Evolutionary conservation across 1,140 invertebrate species (phyloP), one percentile per base, ranked within the genome.

Genomic region (Cotesia vestalis): DNA sequence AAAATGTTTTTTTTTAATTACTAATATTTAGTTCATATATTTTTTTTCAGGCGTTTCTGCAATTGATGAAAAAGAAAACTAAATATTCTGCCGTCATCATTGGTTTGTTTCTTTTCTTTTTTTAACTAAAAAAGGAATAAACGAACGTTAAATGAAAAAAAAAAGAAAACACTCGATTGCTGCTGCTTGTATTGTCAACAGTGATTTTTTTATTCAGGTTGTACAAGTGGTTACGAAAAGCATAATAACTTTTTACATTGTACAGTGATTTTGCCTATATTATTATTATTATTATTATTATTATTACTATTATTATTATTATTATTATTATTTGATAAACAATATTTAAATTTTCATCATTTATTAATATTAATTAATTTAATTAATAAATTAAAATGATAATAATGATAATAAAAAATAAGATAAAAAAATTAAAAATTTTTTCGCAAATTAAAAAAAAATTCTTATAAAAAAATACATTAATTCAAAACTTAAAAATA

Each of bases 181-280:
- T 46, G 40, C 40, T 46, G 40, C 5, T 46, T 46, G 40, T 46
- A 46, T 46, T 46, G 4, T 6, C 40, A 46, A 46, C 6, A 46
- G 40, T 46, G 40, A 46, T 46, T 46, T 46, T 46, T 46, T 9
- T 46, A 46, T 9, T 11, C 40, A 46, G 55, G 35, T 27, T 68
- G 35, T 73, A 64, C 66, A 73, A 79, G 75, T 74, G 76, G 77
- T 75, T 74, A 76, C 59, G 74, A 79, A 75, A 57, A 34, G 63
- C 68, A 73, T 60, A 74, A 83, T 79, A 83, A 79, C 80, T 86
- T 85, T 86, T 85, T 85, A 85, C 83, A 83, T 85, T 87, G 84
- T 86, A 87, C 83, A 87, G 85, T 86, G 83, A 85, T 80, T 84
- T 84, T 77, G 83, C 84, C 84, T 84, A 85, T 78, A 80, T 72